Evolutionary conservation across 1,140 invertebrate genomes (phyloP).

Genomic region (Drosophila paulistorum): DNA sequence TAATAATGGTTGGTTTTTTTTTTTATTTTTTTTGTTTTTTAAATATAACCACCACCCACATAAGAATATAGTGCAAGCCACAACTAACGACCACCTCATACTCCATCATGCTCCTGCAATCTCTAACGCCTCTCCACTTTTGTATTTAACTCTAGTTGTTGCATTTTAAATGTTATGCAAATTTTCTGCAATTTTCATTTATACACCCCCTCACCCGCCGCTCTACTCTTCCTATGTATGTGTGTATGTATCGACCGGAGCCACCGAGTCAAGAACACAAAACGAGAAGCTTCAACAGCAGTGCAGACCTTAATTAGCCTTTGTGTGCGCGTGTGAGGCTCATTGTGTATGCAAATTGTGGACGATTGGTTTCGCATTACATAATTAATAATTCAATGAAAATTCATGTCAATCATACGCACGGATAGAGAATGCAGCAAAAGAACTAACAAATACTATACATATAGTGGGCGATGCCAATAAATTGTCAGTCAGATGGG

Average conservation of each 20-base stretch:
- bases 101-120: neutral
- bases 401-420: constrained; percentile 74
- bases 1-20: constrained; percentile 6
- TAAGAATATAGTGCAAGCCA: neutral
- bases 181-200: constrained; percentile 70
- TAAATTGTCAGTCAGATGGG: neutral
- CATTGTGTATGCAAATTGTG: constrained; percentile 76
- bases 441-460: constrained; percentile 16
- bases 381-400: constrained; percentile 78
- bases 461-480: constrained; percentile 1
- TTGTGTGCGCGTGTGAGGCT: constrained; percentile 56
- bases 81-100: constrained; percentile 3
- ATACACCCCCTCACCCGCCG: neutral
- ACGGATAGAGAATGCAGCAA: constrained; percentile 34
- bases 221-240: neutral
- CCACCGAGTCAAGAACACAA: constrained; percentile 5
- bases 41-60: constrained; percentile 1
- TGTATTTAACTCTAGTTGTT: constrained; percentile 21
- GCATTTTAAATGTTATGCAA: constrained; percentile 66
- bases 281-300: constrained; percentile 15
- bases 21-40: neutral
- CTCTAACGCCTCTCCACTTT: constrained; percentile 13
- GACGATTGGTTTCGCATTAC: constrained; percentile 77
- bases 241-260: neutral
- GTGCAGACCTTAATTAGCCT: constrained; percentile 59